Conservation (phyloP, 2,888 invertebrate species). For the Cinara cedri region DNA sequence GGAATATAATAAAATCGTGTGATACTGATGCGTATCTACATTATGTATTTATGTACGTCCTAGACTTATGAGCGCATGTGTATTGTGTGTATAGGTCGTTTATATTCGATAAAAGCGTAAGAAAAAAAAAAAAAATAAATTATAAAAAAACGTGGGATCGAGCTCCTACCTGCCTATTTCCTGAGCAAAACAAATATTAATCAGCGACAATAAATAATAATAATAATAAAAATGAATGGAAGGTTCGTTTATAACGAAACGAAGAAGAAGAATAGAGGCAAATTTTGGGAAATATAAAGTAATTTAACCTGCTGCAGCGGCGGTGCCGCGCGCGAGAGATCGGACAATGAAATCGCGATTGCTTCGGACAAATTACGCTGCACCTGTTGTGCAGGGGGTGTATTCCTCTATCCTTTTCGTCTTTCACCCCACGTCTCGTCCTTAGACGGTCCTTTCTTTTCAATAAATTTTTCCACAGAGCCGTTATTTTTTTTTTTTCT, state of each 20-base stretch:
- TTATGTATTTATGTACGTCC: no score
- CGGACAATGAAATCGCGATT: slow-evolving; percentile 56
- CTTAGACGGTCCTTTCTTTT: slow-evolving; percentile 17
- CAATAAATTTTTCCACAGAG: slow-evolving; percentile 20
- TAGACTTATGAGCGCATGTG: no score
- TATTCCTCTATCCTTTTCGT: slow-evolving; percentile 37
- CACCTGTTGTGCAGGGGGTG: slow-evolving; percentile 46
- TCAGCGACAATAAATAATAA: slow-evolving; percentile 50
- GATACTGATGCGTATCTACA: no score
- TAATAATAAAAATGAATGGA: slow-evolving; percentile 8
- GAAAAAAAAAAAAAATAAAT: background rate
- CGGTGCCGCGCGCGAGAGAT: background rate
- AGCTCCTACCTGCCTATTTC: background rate
- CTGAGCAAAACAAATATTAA: slow-evolving; percentile 55
- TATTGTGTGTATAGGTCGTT: background rate
- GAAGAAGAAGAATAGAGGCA: slow-evolving; percentile 45
- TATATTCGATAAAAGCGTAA: slow-evolving; percentile 15
- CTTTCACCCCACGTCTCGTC: background rate
- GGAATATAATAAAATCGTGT: no score
- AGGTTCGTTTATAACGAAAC: slow-evolving; percentile 41
- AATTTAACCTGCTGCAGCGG: slow-evolving; percentile 46
- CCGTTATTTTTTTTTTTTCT: slow-evolving; percentile 41
- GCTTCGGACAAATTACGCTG: slow-evolving; percentile 50
- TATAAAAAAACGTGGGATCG: slow-evolving; percentile 28
- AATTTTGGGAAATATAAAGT: slow-evolving; percentile 49